These are phyloP conservation scores for Macroramphosus scolopax DNA, from an alignment of 2,797 vertebrate species.

Conservation along the genomic window DNA sequence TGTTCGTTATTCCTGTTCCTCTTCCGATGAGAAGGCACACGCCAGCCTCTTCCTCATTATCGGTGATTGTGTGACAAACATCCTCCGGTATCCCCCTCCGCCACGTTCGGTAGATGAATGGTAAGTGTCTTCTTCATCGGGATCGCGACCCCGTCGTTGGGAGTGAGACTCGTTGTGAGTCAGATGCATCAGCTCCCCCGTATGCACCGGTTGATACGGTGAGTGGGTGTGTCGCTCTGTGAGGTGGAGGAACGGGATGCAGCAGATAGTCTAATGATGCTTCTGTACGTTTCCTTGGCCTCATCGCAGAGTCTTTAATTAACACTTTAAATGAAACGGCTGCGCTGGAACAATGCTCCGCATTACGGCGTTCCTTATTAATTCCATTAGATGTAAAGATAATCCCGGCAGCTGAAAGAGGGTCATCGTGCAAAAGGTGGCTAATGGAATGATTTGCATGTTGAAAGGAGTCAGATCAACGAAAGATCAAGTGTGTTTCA, in stretches of 20 bases:
- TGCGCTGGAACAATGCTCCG: no score
- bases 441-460: constrained; percentile 41
- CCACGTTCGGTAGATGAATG: constrained; percentile 51
- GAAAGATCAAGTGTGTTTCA: constrained; percentile 40
- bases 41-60: constrained; percentile 53
- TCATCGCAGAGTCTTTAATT: constrained; percentile 28
- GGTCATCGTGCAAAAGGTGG: constrained; percentile 20
- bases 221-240: constrained; percentile 19
- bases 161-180: constrained; percentile 52
- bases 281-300: constrained; percentile 27
- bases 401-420: constrained; percentile 37
- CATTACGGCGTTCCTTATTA: constrained; percentile 12
- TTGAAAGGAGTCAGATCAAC: constrained; percentile 41
- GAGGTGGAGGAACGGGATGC: no score
- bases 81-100: constrained; percentile 23
- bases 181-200: constrained; percentile 26
- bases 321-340: no score
- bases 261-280: constrained; percentile 25
- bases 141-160: constrained; percentile 42
- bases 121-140: constrained; percentile 16
- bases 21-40: constrained; percentile 47
- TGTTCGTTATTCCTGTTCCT: constrained; percentile 68
- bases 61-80: constrained; percentile 25
- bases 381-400: constrained; percentile 49
- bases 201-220: constrained; percentile 40